Evolutionary conservation across 1,140 invertebrate species (phyloP).

Genomic region (Muscidifurax raptorellus): DNA sequence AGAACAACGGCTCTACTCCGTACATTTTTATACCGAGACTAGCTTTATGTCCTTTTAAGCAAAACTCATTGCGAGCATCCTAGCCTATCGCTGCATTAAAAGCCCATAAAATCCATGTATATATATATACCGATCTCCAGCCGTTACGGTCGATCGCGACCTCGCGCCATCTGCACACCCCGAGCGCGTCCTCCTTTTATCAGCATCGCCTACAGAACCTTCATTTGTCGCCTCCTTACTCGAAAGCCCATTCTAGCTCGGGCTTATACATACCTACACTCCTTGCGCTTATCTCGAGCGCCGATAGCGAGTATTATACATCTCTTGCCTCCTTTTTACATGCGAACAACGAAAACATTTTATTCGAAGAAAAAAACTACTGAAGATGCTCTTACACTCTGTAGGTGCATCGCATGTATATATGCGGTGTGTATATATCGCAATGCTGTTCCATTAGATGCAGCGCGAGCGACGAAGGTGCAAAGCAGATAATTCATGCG

Average conservation of each 20-base stretch:
- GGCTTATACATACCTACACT: no score
- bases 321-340: background rate
- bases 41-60: background rate
- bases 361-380: background rate
- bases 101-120: background rate
- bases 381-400: no score
- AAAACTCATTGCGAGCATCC: background rate
- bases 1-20: background rate
- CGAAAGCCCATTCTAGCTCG: background rate
- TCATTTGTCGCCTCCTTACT: background rate
- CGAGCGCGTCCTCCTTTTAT: background rate
- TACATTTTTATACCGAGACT: no score
- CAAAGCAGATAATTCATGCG: no score
- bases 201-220: background rate
- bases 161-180: background rate
- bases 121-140: background rate
- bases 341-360: constrained; percentile 33
- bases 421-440: no score
- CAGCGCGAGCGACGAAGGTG: background rate
- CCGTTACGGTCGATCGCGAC: background rate
- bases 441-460: background rate
- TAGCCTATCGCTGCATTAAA: background rate
- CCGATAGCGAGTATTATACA: background rate
- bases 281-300: background rate
- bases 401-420: no score